phyloP scores from a whole-genome alignment of 2,888 invertebrate genomes.

The Lucinisca nassula region DNA sequence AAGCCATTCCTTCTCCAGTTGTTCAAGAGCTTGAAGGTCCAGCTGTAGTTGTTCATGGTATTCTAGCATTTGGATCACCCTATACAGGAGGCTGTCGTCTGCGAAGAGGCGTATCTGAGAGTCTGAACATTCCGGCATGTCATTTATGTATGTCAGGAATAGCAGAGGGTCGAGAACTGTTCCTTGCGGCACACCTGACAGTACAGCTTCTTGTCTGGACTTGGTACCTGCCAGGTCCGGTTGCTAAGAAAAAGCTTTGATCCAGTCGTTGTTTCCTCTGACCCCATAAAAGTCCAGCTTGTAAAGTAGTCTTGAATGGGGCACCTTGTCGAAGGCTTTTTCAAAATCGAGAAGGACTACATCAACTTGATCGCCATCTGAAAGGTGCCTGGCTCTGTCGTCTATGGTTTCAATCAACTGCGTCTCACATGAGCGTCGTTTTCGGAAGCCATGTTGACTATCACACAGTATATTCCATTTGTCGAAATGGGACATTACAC shows the following conservation, averaged over 20 bases:
- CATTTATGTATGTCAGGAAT: slow-evolving; percentile 39
- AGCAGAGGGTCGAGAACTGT: slow-evolving; percentile 32
- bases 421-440: slow-evolving; percentile 6
- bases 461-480: not conserved
- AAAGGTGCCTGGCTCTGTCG: not conserved
- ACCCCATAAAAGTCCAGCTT: slow-evolving; percentile 2
- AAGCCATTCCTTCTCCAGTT: slow-evolving; percentile 14
- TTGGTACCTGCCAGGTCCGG: not conserved
- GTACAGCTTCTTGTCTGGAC: slow-evolving; percentile 11
- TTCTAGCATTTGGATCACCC: slow-evolving; percentile 14
- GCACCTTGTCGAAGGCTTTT: not conserved
- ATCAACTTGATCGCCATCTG: not conserved
- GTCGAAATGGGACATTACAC: slow-evolving; percentile 9
- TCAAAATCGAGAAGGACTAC: not conserved
- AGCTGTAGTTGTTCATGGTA: slow-evolving; percentile 15
- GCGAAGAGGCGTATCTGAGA: slow-evolving; percentile 3
- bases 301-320: not conserved
- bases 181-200: slow-evolving; percentile 28
- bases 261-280: slow-evolving; percentile 33
- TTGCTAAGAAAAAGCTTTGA: slow-evolving; percentile 43
- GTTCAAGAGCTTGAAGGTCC: slow-evolving; percentile 22
- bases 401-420: slow-evolving; percentile 13
- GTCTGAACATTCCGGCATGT: slow-evolving; percentile 77
- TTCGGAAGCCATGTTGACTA: slow-evolving; percentile 27
- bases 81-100: slow-evolving; percentile 38